Evolutionary conservation across 2,113 vertebrate species (phyloP), one percentile per base, ranked within the genome.

Genomic region (Oryzias melastigma): DNA sequence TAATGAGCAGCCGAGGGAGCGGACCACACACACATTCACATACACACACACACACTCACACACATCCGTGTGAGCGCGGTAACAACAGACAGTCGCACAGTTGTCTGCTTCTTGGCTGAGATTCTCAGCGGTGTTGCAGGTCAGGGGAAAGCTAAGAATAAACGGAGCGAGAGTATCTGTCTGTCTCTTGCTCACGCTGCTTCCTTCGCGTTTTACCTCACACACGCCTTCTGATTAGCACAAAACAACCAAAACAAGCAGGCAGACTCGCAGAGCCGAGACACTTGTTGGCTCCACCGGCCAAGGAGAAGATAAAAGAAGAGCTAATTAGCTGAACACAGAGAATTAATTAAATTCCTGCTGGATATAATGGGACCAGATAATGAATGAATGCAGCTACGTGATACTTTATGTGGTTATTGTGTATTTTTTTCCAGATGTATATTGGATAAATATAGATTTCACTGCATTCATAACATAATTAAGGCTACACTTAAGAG

Each of bases 61-160:
- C 53, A 74, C 53, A 35, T 27, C 49, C 55, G 54, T 48, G 43
- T 43, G 22, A 22, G 44, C 35, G 15, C 45, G 65, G 57, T 58
- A 24, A 63, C 24, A 60, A 40, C 55, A 60, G 60, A 52, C 46
- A 0, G 57, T 17, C 44, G 19, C 62, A 48, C 47, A 19, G 19
- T 17, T 51, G 66, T 54, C 67, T 58, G 27, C 22, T 58, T 70
- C 57, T 75, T 66, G 78, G 76, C 70, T 59, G 40, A 50, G 72
- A 75, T 50, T 68, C 50, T 52, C 71, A 48, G 24, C 69, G 49
- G 54, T 53, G 63, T 52, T 61, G 75, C 68, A 70, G 77, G 72
- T 81, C 80, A 79, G 58, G 68, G 46, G 52, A 65, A 60, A 46
- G 70, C 85, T 85, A 82, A 80, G 77, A 84, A 86, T 84, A 86